A percentile compares a stretch with the other conserved stretches of the same genome.
These are phyloP conservation scores for Limenitis camilla DNA, from an alignment of 2,888 invertebrate genomes.

Conservation along the genomic window DNA sequence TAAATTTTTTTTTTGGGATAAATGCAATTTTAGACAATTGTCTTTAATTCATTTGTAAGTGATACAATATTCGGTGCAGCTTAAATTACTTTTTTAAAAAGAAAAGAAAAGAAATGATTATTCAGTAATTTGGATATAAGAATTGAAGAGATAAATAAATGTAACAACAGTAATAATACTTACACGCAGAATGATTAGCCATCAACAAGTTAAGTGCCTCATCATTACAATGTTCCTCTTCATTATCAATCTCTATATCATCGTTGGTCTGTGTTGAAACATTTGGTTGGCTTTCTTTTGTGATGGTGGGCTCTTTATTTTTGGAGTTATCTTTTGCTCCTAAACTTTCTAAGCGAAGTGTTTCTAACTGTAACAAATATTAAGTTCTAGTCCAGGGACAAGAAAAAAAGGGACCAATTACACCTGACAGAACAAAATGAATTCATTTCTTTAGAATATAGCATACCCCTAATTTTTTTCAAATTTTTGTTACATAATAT, in stretches of 20 bases:
- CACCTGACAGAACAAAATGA: neutral
- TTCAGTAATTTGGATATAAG: too few species aligned
- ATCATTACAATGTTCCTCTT: constrained; percentile 38
- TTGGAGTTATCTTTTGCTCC: constrained; percentile 25
- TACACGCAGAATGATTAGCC: constrained; percentile 19
- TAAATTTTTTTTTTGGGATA: too few species aligned
- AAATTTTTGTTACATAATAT: too few species aligned
- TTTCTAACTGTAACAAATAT: constrained; percentile 47
- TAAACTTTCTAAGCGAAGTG: constrained; percentile 50
- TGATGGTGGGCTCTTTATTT: neutral
- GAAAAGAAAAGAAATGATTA: too few species aligned
- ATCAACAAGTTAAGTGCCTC: constrained; percentile 43
- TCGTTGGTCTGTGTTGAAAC: neutral
- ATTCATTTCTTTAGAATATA: too few species aligned
- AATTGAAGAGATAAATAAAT: too few species aligned
- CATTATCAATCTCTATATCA: constrained; percentile 11
- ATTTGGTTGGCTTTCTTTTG: constrained; percentile 10
- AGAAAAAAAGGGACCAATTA: neutral
- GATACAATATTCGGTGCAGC: too few species aligned
- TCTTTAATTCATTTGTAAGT: too few species aligned
- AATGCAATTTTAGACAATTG: too few species aligned
- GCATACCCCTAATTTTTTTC: too few species aligned
- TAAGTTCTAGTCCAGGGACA: neutral
- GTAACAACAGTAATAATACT: too few species aligned
- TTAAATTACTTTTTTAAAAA: too few species aligned